Base-by-base conservation (phyloP, 2,888 invertebrate species). In the Dryadula phaetusa region DNA sequence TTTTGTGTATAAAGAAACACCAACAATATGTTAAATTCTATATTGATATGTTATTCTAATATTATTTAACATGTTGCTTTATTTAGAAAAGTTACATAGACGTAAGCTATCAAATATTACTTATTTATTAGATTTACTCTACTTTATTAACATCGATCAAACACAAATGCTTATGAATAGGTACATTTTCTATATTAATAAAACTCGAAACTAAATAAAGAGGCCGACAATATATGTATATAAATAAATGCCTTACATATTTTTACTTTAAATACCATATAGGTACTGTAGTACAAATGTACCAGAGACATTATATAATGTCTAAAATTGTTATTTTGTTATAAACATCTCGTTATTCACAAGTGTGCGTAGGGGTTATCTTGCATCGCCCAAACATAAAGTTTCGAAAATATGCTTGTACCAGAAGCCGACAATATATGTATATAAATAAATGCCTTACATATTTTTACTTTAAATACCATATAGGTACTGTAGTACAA, bases 381-480 rank as follows among this genome's bases (percentile, higher is more conserved):
- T 82, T 8, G 74, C 67, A 53, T 79, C 78, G 44, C 69, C 73
- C 14, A 69, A 67, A 65, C 79, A 83, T 22, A 92, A 79, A 1
- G 86, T 81, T 60, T 80, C 78, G 74, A 93, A 93, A 76, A 92
- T 83, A 76, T 92, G 81, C 63, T 87, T 87, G 81, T 90, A 93
- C 87, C 88, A 91, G 80, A 93, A 93, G 37, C 87, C 88, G 3
- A 93, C 86, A 22, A 20, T 20, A 49, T 25, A 49, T 14, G 8
- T n/a, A n/a, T 22, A 56, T 34, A n/a, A n/a, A 20, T n/a, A 56
- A 37, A 37, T 56, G 8, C 0, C 20, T 28, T 49, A 49, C 7
- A 28, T 49, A 49, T 49, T 46, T 46, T 14, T 12, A 47, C 22
- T 49, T 20, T 20, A 40, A 52, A 32, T 52, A 52, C 4, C 6